Base-by-base conservation (phyloP, 2,113 vertebrate genomes). In the Polypterus bichir region DNA sequence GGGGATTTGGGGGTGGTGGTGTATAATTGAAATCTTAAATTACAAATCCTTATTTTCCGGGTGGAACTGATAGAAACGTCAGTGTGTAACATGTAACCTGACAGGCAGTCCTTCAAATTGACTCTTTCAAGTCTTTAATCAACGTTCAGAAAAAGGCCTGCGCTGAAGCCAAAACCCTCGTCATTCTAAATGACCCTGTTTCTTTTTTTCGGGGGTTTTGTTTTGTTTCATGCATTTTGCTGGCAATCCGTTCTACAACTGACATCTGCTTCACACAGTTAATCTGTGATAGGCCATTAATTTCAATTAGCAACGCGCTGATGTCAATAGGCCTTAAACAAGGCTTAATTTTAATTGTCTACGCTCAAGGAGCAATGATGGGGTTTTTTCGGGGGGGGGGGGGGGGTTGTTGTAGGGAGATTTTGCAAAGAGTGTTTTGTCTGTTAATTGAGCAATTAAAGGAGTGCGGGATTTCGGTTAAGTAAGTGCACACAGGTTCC, bases 291-390 rank as follows among this genome's bases (percentile, higher is more conserved):
- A 62, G 52, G 58, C 54, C 45, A 66, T 59, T 62, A 59, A 66
- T 66, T 62, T 62, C 57, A 63, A 66, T 68, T 64, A 68, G 4
- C 7, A 44, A 11, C 51, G 49, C 54, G 55, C 55, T 56, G 11
- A 56, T 64, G 62, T 54, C 62, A 64, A 11, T 48, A 56, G 59
- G 59, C 47, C 52, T 55, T 59, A 49, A 68, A 61, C 49, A 51
- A 59, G 66, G 53, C 59, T 68, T 67, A 53, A 67, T 47, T 59
- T 57, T 67, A 67, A 67, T 67, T 57, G 59, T 60, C 58, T 62
- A 47, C 53, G n/a, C 59, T 64, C 47, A 61, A 49, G 49, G 62
- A 59, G 62, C 62, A 51, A 49, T 64, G 62, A 68, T 63, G 63
- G 27, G 27, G 27, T 27, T 27, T 27, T 27, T 27, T 27, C 27